Evolutionary conservation across 53 echinoderm and acorn worm genomes (phyloP).

Genomic region (Mesocentrotus franciscanus): DNA sequence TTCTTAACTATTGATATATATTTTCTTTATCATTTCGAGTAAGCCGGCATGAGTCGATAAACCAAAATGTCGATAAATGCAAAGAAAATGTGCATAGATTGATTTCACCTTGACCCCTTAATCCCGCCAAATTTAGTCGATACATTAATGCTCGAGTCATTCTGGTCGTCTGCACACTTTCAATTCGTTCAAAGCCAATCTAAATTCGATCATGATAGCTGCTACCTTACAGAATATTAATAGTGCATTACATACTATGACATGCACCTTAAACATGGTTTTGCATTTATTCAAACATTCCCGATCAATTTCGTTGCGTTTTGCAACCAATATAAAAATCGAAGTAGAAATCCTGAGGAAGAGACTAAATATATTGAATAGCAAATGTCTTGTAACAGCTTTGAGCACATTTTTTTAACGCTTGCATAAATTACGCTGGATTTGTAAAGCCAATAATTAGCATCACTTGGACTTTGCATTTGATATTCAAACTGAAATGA

Average conservation of each 20-base stretch:
- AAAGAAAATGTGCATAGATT: not conserved
- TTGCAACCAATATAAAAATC: too few relatives aligned
- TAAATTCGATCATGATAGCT: slow-evolving; percentile 18
- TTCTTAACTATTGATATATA: too few relatives aligned
- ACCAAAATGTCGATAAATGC: not conserved
- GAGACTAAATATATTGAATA: not conserved
- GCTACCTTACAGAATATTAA: not conserved
- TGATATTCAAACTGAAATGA: too few relatives aligned
- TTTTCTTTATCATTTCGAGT: too few relatives aligned
- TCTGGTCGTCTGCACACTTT: slow-evolving; percentile 15
- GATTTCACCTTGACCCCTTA: slow-evolving; percentile 12
- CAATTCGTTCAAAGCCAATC: not conserved
- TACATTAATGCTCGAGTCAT: slow-evolving; percentile 43
- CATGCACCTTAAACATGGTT: not conserved
- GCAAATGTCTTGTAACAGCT: too few relatives aligned
- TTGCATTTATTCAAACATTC: not conserved
- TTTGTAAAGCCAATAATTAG: too few relatives aligned
- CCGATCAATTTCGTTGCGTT: not conserved
- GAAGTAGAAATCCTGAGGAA: not conserved
- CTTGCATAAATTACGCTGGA: too few relatives aligned
- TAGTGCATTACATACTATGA: slow-evolving; percentile 1
- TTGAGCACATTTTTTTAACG: too few relatives aligned
- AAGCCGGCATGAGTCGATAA: not conserved
- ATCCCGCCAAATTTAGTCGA: slow-evolving; percentile 24
- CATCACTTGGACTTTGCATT: too few relatives aligned